Base-by-base conservation (phyloP, 2,797 vertebrate species). In the Hylomyscus alleni region DNA sequence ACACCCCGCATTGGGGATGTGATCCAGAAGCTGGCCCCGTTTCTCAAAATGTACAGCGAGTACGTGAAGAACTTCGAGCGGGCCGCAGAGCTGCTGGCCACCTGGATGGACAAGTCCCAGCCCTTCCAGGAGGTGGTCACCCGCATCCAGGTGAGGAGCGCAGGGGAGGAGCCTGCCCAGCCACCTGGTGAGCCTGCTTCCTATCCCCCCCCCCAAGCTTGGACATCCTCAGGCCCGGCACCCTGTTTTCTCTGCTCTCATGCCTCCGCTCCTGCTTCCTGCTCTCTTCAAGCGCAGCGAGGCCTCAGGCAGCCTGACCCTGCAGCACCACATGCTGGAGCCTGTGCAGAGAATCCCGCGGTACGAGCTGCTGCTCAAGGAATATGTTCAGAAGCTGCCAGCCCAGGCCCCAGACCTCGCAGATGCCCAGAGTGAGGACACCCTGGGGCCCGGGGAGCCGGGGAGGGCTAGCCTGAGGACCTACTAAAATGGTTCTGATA, bases 11-110 rank as follows among this genome's bases (percentile, higher is more conserved):
- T 99, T 1, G 99, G 99, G 1, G 98, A 99, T 0, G 99, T 99
- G 77, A 98, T 99, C 95, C 98, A 99, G 93, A 99, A 99, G 22
- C 98, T 99, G 1, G 99, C 99, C 0, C 99, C 99, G 0, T 99
- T 99, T 98, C 98, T 99, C 93, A 99, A 99, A 98, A 99, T 99
- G 99, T 99, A 99, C 0, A 98, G 99, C 0, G 99, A 99, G 88
- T 99, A 99, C 0, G 97, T 99, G 56, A 99, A 98, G 89, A 99
- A 99, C 98, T 99, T 99, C 0, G 98, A 99, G 91, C 98, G 99
- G 44, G 99, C 99, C 0, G 98, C 99, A 86, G 99, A 99, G 97
- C 98, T 99, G 97, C 96, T 99, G 96, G 98, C 98, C 58, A 93
- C 97, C 77, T 99, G 99, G 99, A 99, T 97, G 0, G 99, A 99